phyloP scores from a whole-genome alignment of 2,797 vertebrate species.

The Anableps anableps region DNA sequence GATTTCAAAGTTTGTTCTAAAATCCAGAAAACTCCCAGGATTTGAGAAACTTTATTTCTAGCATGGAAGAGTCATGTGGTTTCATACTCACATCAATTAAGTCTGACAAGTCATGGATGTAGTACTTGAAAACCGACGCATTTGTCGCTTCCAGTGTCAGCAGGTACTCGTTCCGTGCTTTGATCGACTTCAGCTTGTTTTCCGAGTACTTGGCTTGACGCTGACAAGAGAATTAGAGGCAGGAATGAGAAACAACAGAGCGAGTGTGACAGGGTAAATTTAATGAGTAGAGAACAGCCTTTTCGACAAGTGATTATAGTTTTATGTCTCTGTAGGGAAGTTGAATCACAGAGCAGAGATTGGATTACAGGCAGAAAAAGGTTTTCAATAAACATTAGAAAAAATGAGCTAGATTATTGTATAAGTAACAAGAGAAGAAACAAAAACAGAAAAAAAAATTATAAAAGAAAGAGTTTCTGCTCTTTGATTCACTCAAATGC shows the following conservation, averaged over 20 bases:
- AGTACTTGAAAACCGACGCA: conserved; percentile 98
- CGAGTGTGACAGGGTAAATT: conserved; percentile 33
- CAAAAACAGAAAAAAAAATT: conserved; percentile 7
- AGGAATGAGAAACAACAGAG: conserved; percentile 46
- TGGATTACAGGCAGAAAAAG: conserved; percentile 44
- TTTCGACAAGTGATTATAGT: conserved; percentile 51
- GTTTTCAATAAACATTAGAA: conserved; percentile 36
- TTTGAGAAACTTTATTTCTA: neutral
- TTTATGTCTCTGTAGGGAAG: conserved; percentile 48
- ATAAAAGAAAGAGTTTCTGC: conserved; percentile 47
- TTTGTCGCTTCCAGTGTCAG: conserved; percentile 98
- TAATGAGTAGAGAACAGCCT: conserved; percentile 52
- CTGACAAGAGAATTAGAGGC: conserved; percentile 75
- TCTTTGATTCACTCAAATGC: conserved; percentile 24
- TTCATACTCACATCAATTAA: conserved; percentile 95
- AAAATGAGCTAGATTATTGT: conserved; percentile 17
- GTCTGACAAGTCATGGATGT: conserved; percentile 98
- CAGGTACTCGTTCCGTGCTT: conserved; percentile 97
- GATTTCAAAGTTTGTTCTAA: neutral
- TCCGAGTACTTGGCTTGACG: conserved; percentile 99
- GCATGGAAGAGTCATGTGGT: neutral
- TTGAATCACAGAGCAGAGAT: conserved; percentile 17
- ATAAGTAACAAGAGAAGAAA: conserved; percentile 40
- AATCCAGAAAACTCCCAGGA: neutral
- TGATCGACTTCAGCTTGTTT: conserved; percentile 99